Evolutionary conservation across 2,113 vertebrate genomes (phyloP).

Genomic region (Charina bottae): DNA sequence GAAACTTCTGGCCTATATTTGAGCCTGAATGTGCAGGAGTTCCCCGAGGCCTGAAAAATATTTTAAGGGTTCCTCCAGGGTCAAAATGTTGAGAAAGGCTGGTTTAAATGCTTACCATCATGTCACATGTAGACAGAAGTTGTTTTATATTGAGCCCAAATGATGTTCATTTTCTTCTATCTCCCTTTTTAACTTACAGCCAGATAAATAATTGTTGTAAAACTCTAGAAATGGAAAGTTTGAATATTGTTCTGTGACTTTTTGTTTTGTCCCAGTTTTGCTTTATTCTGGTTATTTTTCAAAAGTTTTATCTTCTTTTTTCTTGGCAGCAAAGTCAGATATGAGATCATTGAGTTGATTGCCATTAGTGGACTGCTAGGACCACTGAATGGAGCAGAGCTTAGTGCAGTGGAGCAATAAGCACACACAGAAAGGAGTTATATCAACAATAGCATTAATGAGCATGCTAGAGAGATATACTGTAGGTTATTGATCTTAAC

Average conservation of each 20-base stretch:
- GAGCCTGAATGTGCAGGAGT: too few species aligned
- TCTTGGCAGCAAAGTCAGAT: background rate
- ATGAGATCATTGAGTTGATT: background rate
- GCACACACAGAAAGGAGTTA: too few species aligned
- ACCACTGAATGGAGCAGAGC: too few species aligned
- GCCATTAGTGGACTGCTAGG: too few species aligned
- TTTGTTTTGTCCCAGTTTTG: background rate
- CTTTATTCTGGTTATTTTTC: background rate
- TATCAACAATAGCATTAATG: too few species aligned
- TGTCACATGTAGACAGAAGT: background rate
- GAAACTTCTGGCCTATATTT: too few species aligned
- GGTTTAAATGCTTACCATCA: background rate
- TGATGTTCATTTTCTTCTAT: background rate
- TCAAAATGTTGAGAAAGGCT: too few species aligned
- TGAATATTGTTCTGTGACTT: background rate
- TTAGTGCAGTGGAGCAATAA: too few species aligned
- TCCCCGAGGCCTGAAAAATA: too few species aligned
- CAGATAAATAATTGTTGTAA: background rate
- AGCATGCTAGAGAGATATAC: too few species aligned
- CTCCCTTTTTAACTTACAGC: background rate
- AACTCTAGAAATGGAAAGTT: background rate
- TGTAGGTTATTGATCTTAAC: too few species aligned
- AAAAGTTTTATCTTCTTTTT: background rate
- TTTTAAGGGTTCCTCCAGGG: too few species aligned
- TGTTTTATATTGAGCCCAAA: background rate